phyloP scores from a whole-genome alignment of 2,113 vertebrate species.

The Hippocampus zosterae region DNA sequence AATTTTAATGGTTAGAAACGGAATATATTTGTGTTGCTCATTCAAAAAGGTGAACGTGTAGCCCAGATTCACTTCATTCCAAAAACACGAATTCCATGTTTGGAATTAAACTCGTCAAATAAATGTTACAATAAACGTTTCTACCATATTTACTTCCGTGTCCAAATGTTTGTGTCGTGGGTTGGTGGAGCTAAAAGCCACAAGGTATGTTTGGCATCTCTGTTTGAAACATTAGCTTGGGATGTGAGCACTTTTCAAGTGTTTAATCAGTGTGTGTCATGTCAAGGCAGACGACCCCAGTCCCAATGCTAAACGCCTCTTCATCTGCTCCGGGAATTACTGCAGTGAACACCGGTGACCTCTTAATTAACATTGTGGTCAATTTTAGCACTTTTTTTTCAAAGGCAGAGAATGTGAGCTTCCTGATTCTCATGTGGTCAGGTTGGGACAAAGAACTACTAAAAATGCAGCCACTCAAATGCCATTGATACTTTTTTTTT shows the following conservation, averaged over 20 bases:
- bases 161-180: not conserved
- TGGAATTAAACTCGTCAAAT: no score
- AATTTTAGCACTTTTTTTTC: conserved; percentile 13
- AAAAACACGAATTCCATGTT: no score
- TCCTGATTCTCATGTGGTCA: not conserved
- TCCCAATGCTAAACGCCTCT: conserved; percentile 42
- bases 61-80: no score
- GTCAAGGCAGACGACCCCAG: conserved; percentile 51
- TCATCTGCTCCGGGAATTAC: conserved; percentile 49
- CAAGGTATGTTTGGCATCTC: not conserved
- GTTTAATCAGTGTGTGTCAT: conserved; percentile 47
- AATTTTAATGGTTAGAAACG: no score
- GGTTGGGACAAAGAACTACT: not conserved
- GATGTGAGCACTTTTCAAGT: conserved; percentile 40
- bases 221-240: not conserved
- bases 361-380: conserved; percentile 55
- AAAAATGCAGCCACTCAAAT: not conserved
- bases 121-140: no score
- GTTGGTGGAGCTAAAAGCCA: not conserved
- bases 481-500: not conserved
- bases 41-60: no score
- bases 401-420: conserved; percentile 41
- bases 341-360: conserved; percentile 44
- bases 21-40: no score
- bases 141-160: not conserved